phyloP scores from a whole-genome alignment of 92 coral and sea anemone genomes.

The Palythoa grandis region DNA sequence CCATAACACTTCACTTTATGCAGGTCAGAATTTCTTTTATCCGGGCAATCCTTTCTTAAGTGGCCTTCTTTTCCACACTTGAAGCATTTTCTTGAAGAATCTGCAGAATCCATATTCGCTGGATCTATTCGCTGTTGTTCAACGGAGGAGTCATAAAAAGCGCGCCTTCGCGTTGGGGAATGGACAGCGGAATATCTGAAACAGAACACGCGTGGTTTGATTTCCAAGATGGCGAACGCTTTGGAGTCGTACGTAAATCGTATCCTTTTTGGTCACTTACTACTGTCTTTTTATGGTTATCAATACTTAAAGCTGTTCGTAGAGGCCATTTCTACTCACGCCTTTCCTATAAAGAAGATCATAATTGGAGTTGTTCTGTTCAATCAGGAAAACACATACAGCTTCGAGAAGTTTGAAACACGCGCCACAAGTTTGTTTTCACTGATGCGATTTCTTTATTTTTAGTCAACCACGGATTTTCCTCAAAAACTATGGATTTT shows the following conservation, averaged over 20 bases:
- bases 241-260: slow-evolving; percentile 98
- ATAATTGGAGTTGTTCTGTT: too few relatives aligned
- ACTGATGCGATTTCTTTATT: neutral
- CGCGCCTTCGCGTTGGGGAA: neutral
- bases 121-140: too few relatives aligned
- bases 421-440: too few relatives aligned
- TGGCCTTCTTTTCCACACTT: slow-evolving; percentile 93
- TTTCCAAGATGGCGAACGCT: slow-evolving; percentile 95
- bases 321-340: too few relatives aligned
- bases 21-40: slow-evolving; percentile 49
- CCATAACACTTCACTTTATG: slow-evolving; percentile 75
- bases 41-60: slow-evolving; percentile 87
- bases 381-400: too few relatives aligned
- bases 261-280: slow-evolving; percentile 74
- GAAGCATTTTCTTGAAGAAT: slow-evolving; percentile 71
- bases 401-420: too few relatives aligned
- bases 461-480: neutral
- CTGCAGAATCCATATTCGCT: slow-evolving; percentile 31
- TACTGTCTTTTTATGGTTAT: neutral
- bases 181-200: slow-evolving; percentile 24
- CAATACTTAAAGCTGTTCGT: too few relatives aligned
- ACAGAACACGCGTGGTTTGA: slow-evolving; percentile 49
- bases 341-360: too few relatives aligned
- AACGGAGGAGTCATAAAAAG: neutral
- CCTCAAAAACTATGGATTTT: neutral